A percentile compares a stretch with the other conserved stretches of the same genome.
These are phyloP conservation scores for Sebastes aleutianus DNA, from an alignment of 2,797 vertebrate genomes.

Conservation along the genomic window DNA sequence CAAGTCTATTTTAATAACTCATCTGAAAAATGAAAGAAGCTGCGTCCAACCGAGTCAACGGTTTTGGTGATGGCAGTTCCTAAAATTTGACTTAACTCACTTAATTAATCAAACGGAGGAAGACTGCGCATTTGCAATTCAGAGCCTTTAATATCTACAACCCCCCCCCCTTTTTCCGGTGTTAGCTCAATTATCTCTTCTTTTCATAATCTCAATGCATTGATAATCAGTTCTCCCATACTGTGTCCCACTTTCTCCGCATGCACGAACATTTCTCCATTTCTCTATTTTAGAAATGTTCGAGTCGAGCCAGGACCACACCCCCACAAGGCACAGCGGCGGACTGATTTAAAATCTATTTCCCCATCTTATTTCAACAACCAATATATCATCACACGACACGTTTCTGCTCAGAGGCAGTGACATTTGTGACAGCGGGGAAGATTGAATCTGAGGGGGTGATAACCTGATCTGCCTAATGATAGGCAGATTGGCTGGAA, in stretches of 20 bases:
- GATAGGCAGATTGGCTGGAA: constrained; percentile 55
- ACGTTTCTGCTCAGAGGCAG: constrained; percentile 59
- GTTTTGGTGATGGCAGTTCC: background rate
- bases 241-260: constrained; percentile 66
- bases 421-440: constrained; percentile 66
- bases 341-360: constrained; percentile 63
- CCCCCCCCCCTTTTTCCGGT: constrained; percentile 5
- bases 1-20: background rate
- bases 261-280: constrained; percentile 39
- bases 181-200: constrained; percentile 59
- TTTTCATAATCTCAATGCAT: constrained; percentile 45
- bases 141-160: constrained; percentile 30
- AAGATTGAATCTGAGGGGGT: constrained; percentile 66
- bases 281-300: constrained; percentile 50
- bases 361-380: constrained; percentile 66
- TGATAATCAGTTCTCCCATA: constrained; percentile 58
- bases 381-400: constrained; percentile 56
- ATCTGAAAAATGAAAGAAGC: background rate
- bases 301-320: constrained; percentile 27
- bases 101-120: constrained; percentile 41
- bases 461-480: constrained; percentile 70
- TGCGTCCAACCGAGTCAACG: constrained; percentile 9
- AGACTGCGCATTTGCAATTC: constrained; percentile 45
- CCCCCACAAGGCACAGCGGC: constrained; percentile 41
- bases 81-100: constrained; percentile 27